Evolutionary conservation across 2,113 vertebrate species (phyloP), one percentile per base, ranked within the genome.

Genomic region (Micromys minutus): DNA sequence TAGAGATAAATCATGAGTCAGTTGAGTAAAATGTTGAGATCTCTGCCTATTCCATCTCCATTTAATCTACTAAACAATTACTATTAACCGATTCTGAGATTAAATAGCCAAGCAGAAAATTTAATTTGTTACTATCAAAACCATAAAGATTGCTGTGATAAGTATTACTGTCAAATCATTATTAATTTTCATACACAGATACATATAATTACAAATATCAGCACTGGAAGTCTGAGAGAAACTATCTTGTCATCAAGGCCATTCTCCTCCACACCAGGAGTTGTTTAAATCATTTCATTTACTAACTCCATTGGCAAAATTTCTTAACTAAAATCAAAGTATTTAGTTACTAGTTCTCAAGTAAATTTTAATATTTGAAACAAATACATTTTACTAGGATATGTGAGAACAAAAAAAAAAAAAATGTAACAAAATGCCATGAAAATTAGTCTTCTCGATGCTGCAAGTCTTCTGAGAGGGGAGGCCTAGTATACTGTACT

Each of bases 381-480:
- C 7, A 45, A 94, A 88, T 31, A 39, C 63, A 34, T 85, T 55
- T 71, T 36, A 69, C 34, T 89, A 87, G 81, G 21, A 80, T 5
- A 88, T 31, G 83, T 31, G 47, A 50, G 50, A 57, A 77, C 84
- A 95, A 77, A 16, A 13, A 89, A 85, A 94, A 80, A 19, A 19
- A 89, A 2, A 75, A 57, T 90, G 92, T 19, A 39, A 29, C 26
- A n/a, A 89, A 85, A 90, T 39, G 80, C 7, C 90, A 61, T 52
- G 21, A 90, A 94, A 91, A 42, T 91, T 74, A 74, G 45, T 79
- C n/a, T 95, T 92, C 39, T 93, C 39, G 39, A 42, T 39, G 65
- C 88, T 29, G 52, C 7, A 47, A 92, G 36, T 65, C 57, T 81
- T 89, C 34, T 17, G 81, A 22, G 50, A 90, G 50, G 26, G 24